Evolutionary conservation across 2,888 invertebrate genomes (phyloP).

Genomic region (Biston betularia): DNA sequence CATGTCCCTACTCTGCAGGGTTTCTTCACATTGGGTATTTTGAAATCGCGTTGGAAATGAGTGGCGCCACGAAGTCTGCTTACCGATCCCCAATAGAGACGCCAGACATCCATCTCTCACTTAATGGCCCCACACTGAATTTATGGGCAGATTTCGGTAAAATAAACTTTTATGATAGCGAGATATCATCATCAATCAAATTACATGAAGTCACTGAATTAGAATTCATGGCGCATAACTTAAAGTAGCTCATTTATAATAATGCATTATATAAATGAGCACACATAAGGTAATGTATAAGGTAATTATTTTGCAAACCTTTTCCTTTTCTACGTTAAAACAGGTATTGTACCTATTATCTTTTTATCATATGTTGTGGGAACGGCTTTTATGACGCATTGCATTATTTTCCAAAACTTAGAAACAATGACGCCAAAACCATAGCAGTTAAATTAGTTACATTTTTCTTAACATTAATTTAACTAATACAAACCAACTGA

Average conservation of each 20-base stretch:
- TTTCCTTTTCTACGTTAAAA: too few relatives aligned
- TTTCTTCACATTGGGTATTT: conserved; percentile 52
- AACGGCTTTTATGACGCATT: too few relatives aligned
- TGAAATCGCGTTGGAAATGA: conserved; percentile 54
- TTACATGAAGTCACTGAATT: not conserved
- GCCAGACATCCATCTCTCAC: conserved; percentile 58
- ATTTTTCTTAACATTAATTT: too few relatives aligned
- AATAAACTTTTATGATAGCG: conserved; percentile 29
- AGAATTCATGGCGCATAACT: not conserved
- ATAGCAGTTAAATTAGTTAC: too few relatives aligned
- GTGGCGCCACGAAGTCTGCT: conserved; percentile 62
- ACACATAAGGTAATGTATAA: too few relatives aligned
- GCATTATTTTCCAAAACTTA: too few relatives aligned
- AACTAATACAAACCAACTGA: too few relatives aligned
- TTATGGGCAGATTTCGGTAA: conserved; percentile 17
- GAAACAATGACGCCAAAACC: too few relatives aligned
- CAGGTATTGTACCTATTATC: too few relatives aligned
- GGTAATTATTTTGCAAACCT: too few relatives aligned
- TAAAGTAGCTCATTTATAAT: not conserved
- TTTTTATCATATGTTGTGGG: too few relatives aligned
- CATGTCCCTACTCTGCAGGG: conserved; percentile 43
- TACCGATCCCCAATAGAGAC: conserved; percentile 47
- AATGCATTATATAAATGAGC: too few relatives aligned
- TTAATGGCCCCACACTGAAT: conserved; percentile 42
- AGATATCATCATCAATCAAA: conserved; percentile 34